Evolutionary conservation across 2,888 invertebrate species (phyloP).

Genomic region (Rhagonycha lutea): DNA sequence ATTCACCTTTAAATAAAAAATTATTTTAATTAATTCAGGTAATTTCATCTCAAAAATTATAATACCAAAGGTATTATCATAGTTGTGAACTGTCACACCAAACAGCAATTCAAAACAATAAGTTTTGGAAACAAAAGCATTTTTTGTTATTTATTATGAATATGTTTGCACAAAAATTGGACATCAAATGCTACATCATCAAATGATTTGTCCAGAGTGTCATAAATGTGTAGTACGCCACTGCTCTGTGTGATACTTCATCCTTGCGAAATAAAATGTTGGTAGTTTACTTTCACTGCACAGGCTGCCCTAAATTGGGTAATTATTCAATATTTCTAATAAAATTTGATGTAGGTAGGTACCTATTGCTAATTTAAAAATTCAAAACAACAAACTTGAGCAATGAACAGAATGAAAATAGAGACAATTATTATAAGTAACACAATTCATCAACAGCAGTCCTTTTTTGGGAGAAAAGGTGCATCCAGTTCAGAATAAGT

Average conservation of each 20-base stretch:
- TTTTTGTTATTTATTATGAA: too few species aligned
- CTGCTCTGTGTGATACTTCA: neutral
- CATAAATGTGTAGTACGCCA: neutral
- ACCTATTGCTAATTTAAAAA: neutral
- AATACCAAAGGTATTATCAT: neutral
- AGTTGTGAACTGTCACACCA: neutral
- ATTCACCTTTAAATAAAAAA: neutral
- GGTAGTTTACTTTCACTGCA: too few species aligned
- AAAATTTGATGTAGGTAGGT: neutral
- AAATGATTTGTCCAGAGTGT: neutral
- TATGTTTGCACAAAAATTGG: neutral
- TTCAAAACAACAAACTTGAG: neutral
- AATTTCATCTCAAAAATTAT: neutral
- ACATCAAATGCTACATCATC: too few species aligned
- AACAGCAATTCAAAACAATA: neutral
- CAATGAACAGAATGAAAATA: neutral
- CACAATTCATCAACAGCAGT: neutral
- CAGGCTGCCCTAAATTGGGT: neutral
- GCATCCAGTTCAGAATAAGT: neutral
- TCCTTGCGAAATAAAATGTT: neutral
- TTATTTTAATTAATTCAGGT: neutral
- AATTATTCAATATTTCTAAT: neutral
- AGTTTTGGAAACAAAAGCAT: neutral
- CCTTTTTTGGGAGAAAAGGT: neutral
- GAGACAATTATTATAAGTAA: neutral